Conservation (phyloP, 2,113 vertebrate genomes). For the Coturnix japonica region DNA sequence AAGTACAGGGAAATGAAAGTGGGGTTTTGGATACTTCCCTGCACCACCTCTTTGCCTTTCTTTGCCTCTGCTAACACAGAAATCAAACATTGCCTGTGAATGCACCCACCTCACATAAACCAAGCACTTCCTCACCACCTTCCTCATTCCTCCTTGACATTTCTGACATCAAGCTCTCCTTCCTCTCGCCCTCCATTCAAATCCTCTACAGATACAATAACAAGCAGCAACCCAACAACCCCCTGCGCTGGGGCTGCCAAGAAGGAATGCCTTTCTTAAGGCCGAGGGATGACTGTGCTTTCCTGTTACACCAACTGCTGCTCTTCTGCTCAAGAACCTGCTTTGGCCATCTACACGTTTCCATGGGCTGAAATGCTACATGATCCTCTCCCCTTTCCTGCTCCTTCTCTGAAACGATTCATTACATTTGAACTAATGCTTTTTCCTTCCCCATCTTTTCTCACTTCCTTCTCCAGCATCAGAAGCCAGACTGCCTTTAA, state of each 20-base stretch:
- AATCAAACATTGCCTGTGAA: not conserved
- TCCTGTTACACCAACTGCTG: fast-evolving
- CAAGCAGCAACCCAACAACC: not conserved
- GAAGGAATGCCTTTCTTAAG: fast-evolving
- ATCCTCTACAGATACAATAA: not conserved
- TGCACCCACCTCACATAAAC: not conserved
- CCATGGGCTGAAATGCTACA: fast-evolving
- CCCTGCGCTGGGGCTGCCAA: not conserved
- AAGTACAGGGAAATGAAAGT: not conserved
- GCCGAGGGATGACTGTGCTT: not conserved
- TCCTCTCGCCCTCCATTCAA: not conserved
- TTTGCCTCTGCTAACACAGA: not conserved
- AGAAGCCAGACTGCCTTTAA: not conserved
- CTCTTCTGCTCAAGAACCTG: not conserved
- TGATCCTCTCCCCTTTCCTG: not conserved
- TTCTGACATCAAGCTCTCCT: not conserved
- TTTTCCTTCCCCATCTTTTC: not conserved
- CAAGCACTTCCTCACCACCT: not conserved
- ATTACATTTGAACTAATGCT: not conserved
- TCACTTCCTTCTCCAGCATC: not conserved
- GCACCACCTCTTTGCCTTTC: not conserved
- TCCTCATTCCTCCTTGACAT: not conserved
- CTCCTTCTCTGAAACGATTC: not conserved
- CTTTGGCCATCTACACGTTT: not conserved
- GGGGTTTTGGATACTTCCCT: fast-evolving